Evolutionary conservation across 2,797 vertebrate species (phyloP), one percentile per base, ranked within the genome.

Genomic region (Anas capensis): DNA sequence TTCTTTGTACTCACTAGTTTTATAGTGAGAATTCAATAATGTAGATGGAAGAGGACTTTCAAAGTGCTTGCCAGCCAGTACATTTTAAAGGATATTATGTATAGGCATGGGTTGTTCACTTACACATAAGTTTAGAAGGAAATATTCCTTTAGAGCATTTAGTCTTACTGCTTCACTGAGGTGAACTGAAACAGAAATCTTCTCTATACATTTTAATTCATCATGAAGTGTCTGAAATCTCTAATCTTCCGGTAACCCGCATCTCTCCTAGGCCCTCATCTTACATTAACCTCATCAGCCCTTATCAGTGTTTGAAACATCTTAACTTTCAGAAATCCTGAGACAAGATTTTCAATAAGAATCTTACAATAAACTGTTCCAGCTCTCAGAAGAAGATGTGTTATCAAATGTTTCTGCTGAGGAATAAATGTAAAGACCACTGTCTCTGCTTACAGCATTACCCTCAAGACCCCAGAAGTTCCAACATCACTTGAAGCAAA

Each of bases 241-340:
- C 66, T 91, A 85, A 88, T 94, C 40, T 90, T 66, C 12, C 17
- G 26, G 46, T 64, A 92, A 88, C 29, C 34, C 27, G 82, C 24
- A 75, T 82, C 6, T 80, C 34, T 80, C 66, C 23, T 40, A 85
- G 36, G 29, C 10, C 21, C 38, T 92, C 85, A 48, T 56, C 26
- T 91, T 58, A 86, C 15, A 77, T 77, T 92, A 92, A 88, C 79
- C 68, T 90, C 83, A 93, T 82, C 65, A 61, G 34, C 10, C 44
- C 92, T 88, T 93, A 85, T 72, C 84, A 78, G 11, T 31, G 54
- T 77, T 92, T 95, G 33, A 82, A 95, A 82, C 66, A 83, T 17
- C n/a, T 58, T 42, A 69, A 82, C 53, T 88, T 93, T 61, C 65
- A 96, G 64, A 96, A 95, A 82, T 3, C 12, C 17, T 8, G 8